Evolutionary conservation across 2,888 invertebrate genomes (phyloP), one percentile per base, ranked within the genome.

Genomic region (Drosophila hamatofila): DNA sequence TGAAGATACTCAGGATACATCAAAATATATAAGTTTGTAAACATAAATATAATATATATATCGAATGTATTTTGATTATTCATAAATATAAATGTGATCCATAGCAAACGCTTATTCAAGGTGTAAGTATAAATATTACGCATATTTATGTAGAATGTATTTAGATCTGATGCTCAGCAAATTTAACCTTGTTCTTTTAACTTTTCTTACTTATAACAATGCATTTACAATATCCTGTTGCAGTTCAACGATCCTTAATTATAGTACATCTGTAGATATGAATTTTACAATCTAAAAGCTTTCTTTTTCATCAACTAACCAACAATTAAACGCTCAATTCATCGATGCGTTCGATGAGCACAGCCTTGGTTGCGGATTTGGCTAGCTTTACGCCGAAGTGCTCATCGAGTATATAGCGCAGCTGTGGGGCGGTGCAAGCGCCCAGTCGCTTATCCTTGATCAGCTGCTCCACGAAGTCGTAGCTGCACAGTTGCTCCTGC

Each of bases 371-470:
- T 0, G 61, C 12, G 2, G 72, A 52, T 42, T 88, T 80, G 0
- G 78, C 27, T 14, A 70, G 57, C 18, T 71, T 75, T 0, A 72
- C 74, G 1, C 56, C 75, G 41, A 83, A 92, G 57, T 91, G 89
- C 1, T 46, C 6, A 18, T 83, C 70, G 12, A 91, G 59, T 65
- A 91, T 88, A 9, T 35, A 52, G 0, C 83, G 78, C 25, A 91
- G 66, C 51, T 92, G 91, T 1, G 52, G 49, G 11, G 58, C 83
- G 0, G 91, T 90, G 59, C 90, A 92, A 14, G 64, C 61, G 5
- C 12, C 33, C 18, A 91, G 39, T 0, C 63, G 62, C 2, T 87
- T 61, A 4, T 82, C 80, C 25, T 70, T 72, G 18, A 88, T 74
- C 42, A 91, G 66, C 12, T 76, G 65, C 25, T 79, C 52, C 2